Conservation (phyloP, 2,797 vertebrate genomes). For the Pterois miles region DNA sequence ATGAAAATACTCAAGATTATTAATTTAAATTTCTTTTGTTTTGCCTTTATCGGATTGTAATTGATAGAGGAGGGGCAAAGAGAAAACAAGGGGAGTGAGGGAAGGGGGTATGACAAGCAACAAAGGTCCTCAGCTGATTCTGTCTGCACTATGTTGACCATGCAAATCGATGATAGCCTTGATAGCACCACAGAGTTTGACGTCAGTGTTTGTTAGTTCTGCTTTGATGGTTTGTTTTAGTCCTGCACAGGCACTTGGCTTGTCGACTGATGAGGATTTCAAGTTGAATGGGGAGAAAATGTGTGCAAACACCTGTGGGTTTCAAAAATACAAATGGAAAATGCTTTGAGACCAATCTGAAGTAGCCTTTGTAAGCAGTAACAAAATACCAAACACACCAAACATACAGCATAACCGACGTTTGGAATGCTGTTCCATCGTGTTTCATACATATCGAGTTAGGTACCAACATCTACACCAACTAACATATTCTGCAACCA, state of each 20-base stretch:
- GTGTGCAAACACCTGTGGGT: not conserved
- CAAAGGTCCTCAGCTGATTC: not conserved
- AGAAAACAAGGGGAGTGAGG: not conserved
- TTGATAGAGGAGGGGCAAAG: not conserved
- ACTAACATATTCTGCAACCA: slow-evolving; percentile 59
- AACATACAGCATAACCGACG: slow-evolving; percentile 43
- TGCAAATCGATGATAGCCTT: not conserved
- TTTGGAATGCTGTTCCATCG: slow-evolving; percentile 54
- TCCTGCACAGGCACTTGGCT: not conserved
- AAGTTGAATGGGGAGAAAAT: not conserved
- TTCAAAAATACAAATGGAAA: slow-evolving; percentile 30
- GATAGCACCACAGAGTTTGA: not conserved
- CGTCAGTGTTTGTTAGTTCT: not conserved
- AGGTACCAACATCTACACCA: slow-evolving; percentile 57
- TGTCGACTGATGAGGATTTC: not conserved
- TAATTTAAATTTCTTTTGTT: no score
- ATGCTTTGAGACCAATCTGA: not conserved
- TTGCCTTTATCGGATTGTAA: not conserved
- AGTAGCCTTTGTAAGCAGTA: not conserved
- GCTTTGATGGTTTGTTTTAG: not conserved
- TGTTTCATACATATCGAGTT: slow-evolving; percentile 63
- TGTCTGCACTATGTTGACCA: not conserved
- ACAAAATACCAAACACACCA: slow-evolving; percentile 45
- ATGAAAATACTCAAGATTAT: no score
- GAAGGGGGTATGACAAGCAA: not conserved